phyloP scores from a whole-genome alignment of 2,797 vertebrate genomes.

The Holocentrus rufus region DNA sequence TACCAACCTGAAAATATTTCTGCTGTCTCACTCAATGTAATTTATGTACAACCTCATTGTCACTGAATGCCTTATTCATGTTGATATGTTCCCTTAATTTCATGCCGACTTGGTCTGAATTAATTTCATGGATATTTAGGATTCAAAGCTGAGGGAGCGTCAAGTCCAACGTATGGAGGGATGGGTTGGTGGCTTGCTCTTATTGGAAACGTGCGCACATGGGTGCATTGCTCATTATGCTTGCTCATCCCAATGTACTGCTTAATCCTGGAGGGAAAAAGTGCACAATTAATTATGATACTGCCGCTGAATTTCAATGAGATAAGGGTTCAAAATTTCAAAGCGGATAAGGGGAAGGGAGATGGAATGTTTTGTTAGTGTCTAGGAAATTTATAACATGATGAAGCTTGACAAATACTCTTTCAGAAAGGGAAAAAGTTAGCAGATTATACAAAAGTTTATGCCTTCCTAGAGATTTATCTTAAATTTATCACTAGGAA shows the following conservation, averaged over 20 bases:
- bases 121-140: slow-evolving; percentile 64
- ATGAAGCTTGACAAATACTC: background rate
- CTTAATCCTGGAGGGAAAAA: slow-evolving; percentile 38
- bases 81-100: slow-evolving; percentile 54
- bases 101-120: slow-evolving; percentile 60
- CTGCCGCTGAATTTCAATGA: slow-evolving; percentile 43
- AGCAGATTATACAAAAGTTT: background rate
- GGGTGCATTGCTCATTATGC: slow-evolving; percentile 54
- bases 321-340: slow-evolving; percentile 30
- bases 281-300: slow-evolving; percentile 40
- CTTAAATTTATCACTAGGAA: background rate
- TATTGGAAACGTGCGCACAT: slow-evolving; percentile 46
- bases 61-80: slow-evolving; percentile 20
- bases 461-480: background rate
- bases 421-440: background rate
- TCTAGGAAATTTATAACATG: background rate
- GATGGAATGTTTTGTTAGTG: slow-evolving; percentile 9
- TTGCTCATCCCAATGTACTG: slow-evolving; percentile 24
- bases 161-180: slow-evolving; percentile 11
- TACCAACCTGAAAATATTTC: background rate
- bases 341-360: slow-evolving; percentile 13
- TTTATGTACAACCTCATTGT: slow-evolving; percentile 28
- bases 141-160: slow-evolving; percentile 39
- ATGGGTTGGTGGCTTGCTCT: slow-evolving; percentile 12
- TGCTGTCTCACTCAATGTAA: slow-evolving; percentile 19